phyloP scores from a whole-genome alignment of 1,140 invertebrate genomes.

The Listronotus bonariensis region DNA sequence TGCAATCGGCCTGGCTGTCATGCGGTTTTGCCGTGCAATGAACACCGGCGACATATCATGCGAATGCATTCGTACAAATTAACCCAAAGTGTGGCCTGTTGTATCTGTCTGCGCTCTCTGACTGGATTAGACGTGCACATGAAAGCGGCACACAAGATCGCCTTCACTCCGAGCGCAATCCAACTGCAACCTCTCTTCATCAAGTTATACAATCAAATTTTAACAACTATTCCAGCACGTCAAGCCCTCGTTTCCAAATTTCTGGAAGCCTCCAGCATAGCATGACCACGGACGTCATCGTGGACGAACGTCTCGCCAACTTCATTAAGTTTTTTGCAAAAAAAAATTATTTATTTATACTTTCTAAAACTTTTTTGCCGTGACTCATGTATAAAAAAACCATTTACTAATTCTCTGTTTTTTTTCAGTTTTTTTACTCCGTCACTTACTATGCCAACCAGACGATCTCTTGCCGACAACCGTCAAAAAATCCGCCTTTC shows the following conservation, averaged over 20 bases:
- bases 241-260: not conserved
- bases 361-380: constrained; percentile 1
- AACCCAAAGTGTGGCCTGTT: no score
- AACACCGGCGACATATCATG: no score
- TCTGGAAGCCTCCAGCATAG: not conserved
- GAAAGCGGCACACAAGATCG: constrained; percentile 1
- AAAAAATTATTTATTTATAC: not conserved
- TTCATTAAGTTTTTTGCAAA: not conserved
- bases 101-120: no score
- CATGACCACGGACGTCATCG: not conserved
- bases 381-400: not conserved
- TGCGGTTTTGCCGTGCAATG: no score
- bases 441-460: not conserved
- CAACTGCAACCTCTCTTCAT: constrained; percentile 1
- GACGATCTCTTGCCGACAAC: no score
- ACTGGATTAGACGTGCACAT: no score
- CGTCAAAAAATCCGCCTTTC: no score
- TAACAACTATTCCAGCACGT: not conserved
- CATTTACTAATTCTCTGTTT: constrained; percentile 4
- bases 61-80: no score
- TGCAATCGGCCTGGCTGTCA: no score
- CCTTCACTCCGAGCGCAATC: not conserved
- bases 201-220: not conserved
- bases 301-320: not conserved
- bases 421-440: constrained; percentile 6